Evolutionary conservation across 2,113 vertebrate species (phyloP).

Genomic region (Thinocorus orbignyianus): DNA sequence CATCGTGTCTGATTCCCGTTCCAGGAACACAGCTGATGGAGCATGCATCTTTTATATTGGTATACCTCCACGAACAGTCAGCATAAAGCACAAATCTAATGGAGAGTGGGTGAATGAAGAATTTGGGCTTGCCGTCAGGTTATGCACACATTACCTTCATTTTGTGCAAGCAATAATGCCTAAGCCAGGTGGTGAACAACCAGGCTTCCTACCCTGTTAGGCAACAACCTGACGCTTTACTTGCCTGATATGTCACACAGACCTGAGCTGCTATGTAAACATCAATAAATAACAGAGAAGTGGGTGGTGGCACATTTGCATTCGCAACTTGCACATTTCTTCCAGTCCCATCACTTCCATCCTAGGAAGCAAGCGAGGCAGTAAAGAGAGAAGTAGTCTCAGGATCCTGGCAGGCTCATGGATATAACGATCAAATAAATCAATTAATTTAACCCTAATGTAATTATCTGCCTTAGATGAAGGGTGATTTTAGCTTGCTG

Average conservation of each 20-base stretch:
- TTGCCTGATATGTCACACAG: background rate
- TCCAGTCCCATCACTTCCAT: background rate
- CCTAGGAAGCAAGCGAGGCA: background rate
- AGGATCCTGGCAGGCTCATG: background rate
- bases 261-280: slow-evolving; percentile 14
- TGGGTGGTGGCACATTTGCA: background rate
- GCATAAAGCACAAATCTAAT: background rate
- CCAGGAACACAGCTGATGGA: background rate
- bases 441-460: slow-evolving; percentile 29
- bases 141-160: background rate
- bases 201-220: background rate
- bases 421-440: slow-evolving; percentile 27
- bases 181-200: background rate
- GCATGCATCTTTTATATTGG: background rate
- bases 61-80: background rate
- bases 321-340: background rate
- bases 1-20: background rate
- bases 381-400: background rate
- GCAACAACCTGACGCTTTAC: background rate
- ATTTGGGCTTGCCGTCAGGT: background rate
- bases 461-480: slow-evolving; percentile 48
- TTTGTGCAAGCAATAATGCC: background rate
- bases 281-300: slow-evolving; percentile 16
- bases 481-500: slow-evolving; percentile 31
- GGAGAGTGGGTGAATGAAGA: background rate